Percentiles rank a stretch among this genome's conserved stretches.
phyloP scores from a whole-genome alignment of 2,113 vertebrate genomes.

The Odocoileus virginianus region DNA sequence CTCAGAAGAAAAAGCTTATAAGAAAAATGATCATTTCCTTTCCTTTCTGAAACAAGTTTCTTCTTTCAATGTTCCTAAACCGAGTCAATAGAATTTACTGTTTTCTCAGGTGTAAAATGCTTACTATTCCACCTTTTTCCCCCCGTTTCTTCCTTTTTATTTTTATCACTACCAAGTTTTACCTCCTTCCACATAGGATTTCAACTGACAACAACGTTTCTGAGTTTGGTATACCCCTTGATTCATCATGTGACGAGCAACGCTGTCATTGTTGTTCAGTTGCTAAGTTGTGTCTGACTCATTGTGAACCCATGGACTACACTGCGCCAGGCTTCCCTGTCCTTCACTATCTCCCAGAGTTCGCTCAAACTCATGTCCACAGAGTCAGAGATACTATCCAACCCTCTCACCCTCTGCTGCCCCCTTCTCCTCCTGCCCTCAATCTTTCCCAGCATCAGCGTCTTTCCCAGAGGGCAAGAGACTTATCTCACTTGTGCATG shows the following conservation, averaged over 20 bases:
- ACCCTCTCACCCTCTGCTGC: neutral
- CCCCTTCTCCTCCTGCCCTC: neutral
- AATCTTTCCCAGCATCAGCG: neutral
- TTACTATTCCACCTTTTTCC: neutral
- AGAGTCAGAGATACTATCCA: neutral
- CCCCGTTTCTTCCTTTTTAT: neutral
- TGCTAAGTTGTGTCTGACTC: neutral
- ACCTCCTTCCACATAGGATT: neutral
- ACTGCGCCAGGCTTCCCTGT: neutral
- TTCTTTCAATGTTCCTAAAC: neutral
- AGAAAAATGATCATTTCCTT: neutral
- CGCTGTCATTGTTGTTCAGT: neutral
- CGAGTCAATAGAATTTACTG: neutral
- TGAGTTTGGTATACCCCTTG: neutral
- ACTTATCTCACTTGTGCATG: neutral
- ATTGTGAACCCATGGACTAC: neutral
- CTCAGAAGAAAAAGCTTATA: neutral
- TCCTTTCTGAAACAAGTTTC: neutral
- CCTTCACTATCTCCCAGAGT: neutral
- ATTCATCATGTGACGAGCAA: neutral
- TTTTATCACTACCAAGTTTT: neutral
- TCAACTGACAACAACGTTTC: neutral
- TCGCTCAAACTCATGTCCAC: neutral
- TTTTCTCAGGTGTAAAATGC: neutral
- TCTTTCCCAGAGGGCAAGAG: neutral